A percentile compares a stretch with the other conserved stretches of the same genome.
Evolutionary conservation across 2,113 vertebrate genomes (phyloP).

Genomic region (Ramphastos sulfuratus): DNA sequence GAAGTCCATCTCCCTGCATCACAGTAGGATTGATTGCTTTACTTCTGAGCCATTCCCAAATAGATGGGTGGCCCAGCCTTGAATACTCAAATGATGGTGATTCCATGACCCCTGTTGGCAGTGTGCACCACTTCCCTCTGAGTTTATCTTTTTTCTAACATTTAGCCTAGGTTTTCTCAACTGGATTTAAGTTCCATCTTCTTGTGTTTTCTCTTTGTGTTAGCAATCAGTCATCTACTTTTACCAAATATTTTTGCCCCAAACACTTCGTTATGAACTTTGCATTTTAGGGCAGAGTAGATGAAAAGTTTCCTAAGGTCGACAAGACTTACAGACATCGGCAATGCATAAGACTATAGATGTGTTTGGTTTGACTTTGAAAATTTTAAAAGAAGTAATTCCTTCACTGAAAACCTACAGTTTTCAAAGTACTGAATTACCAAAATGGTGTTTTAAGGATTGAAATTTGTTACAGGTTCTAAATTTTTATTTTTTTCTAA

Average conservation of each 20-base stretch:
- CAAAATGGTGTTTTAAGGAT: neutral
- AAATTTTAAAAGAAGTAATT: neutral
- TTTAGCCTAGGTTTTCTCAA: constrained; percentile 3
- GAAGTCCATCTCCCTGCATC: constrained; percentile 17
- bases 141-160: constrained; percentile 21
- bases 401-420: neutral
- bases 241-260: neutral
- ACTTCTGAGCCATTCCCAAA: constrained; percentile 17
- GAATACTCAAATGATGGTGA: neutral
- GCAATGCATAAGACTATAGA: neutral
- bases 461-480: neutral
- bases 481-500: neutral
- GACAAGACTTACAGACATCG: neutral
- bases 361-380: neutral
- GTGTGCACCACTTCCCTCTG: neutral
- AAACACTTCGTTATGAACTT: neutral
- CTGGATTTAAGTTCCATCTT: neutral
- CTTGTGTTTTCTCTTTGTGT: neutral
- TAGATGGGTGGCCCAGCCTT: constrained; percentile 50
- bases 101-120: constrained; percentile 44
- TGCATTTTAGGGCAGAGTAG: neutral
- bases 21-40: constrained; percentile 49
- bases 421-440: neutral
- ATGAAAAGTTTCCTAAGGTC: neutral
- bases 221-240: neutral